Percentiles rank a stretch among this genome's conserved stretches.
Evolutionary conservation across 1,140 invertebrate genomes (phyloP).

Genomic region (Orius insidiosus): DNA sequence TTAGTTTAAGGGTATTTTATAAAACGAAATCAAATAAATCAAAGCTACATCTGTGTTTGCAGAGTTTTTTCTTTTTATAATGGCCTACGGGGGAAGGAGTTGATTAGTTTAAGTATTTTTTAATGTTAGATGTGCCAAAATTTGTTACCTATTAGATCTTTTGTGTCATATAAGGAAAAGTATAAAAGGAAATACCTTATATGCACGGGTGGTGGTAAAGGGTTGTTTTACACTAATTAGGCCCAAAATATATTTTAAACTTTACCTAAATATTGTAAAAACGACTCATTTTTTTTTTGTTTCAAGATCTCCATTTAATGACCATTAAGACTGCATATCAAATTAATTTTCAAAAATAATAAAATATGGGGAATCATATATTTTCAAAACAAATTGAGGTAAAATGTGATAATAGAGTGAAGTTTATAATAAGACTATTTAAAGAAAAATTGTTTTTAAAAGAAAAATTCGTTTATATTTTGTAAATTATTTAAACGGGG

Average conservation of each 20-base stretch:
- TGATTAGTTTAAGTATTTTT: no score
- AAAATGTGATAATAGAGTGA: conserved; percentile 5
- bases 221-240: neutral
- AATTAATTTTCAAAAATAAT: conserved; percentile 5
- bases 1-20: neutral
- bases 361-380: neutral
- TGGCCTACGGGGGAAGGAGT: no score
- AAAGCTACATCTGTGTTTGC: no score
- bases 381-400: conserved; percentile 5
- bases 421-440: conserved; percentile 10
- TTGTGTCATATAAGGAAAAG: neutral
- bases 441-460: conserved; percentile 4
- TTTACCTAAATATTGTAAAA: no score
- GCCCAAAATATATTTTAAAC: no score
- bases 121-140: conserved; percentile 7
- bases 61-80: no score
- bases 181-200: no score
- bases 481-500: neutral
- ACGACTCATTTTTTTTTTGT: neutral
- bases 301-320: conserved; percentile 10
- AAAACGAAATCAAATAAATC: conserved; percentile 3
- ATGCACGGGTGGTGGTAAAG: neutral
- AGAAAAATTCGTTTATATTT: conserved; percentile 4
- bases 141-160: conserved; percentile 3
- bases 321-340: conserved; percentile 11